These are phyloP conservation scores for Rachycentron canadum DNA, from an alignment of 2,797 vertebrate species.

Conservation along the genomic window DNA sequence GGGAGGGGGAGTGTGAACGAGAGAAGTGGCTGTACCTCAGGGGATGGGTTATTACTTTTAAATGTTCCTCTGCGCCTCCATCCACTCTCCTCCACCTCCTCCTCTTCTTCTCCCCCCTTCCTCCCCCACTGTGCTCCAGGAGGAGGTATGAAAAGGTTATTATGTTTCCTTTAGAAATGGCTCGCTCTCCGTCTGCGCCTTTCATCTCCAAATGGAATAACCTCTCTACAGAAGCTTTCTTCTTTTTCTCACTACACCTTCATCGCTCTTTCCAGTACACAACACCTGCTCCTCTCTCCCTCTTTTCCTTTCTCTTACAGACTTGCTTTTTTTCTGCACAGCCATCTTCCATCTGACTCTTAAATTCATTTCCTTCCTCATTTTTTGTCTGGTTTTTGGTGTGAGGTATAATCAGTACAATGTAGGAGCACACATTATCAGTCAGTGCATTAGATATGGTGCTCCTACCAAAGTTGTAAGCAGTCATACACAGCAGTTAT, in stretches of 20 bases:
- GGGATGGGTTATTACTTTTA: constrained; percentile 83
- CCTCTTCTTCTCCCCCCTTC: constrained; percentile 16
- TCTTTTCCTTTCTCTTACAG: constrained; percentile 1
- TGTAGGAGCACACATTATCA: constrained; percentile 46
- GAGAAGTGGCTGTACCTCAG: constrained; percentile 63
- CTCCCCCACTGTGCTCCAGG: constrained; percentile 65
- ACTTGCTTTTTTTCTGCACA: constrained; percentile 6
- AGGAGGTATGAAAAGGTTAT: constrained; percentile 84
- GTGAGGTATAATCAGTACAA: constrained; percentile 41
- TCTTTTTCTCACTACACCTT: constrained; percentile 52
- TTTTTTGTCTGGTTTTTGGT: constrained; percentile 17
- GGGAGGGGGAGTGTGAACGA: constrained; percentile 18
- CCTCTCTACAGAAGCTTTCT: constrained; percentile 68
- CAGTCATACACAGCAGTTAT: constrained; percentile 35
- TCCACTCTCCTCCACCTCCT: constrained; percentile 10
- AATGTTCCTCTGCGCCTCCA: constrained; percentile 70
- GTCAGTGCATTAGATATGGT: constrained; percentile 33
- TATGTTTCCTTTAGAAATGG: constrained; percentile 83
- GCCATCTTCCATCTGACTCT: constrained; percentile 39
- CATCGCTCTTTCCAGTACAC: constrained; percentile 56
- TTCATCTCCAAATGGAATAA: constrained; percentile 83
- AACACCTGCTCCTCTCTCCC: constrained; percentile 52
- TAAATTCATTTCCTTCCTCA: constrained; percentile 37
- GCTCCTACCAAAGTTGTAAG: constrained; percentile 30
- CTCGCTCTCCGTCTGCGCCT: constrained; percentile 72